Percentiles rank a stretch among this genome's conserved stretches.
These are phyloP conservation scores for Pelagia noctiluca DNA, from an alignment of 30 jellyfish, hydroid and myxozoan genomes.

Conservation along the genomic window DNA sequence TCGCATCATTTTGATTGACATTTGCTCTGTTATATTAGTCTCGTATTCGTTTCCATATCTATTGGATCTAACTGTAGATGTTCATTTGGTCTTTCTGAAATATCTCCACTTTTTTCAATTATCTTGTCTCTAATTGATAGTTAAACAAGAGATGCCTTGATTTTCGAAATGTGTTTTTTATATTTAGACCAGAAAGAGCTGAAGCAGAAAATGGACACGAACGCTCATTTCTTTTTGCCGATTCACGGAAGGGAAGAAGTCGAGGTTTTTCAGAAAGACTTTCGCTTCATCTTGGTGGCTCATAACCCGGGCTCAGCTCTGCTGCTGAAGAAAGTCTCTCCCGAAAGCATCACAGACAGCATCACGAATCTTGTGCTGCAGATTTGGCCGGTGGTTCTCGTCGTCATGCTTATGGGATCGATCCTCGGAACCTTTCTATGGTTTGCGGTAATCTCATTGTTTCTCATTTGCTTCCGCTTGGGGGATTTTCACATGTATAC, in stretches of 20 bases:
- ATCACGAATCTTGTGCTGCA: constrained; percentile 28
- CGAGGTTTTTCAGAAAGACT: constrained; percentile 45
- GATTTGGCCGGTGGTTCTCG: constrained; percentile 78
- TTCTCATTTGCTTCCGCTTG: too few species aligned
- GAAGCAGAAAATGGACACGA: constrained; percentile 31
- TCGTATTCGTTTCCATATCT: too few species aligned
- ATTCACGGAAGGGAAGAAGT: constrained; percentile 42
- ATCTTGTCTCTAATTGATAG: too few species aligned
- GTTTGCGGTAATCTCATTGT: constrained; percentile 67
- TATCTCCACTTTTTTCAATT: too few species aligned
- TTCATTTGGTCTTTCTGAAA: too few species aligned
- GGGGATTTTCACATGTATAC: too few species aligned
- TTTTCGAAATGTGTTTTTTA: too few species aligned
- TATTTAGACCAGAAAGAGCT: constrained; percentile 57
- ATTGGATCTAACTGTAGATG: too few species aligned
- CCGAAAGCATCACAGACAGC: constrained; percentile 32
- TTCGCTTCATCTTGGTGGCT: constrained; percentile 48
- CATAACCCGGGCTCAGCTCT: constrained; percentile 75
- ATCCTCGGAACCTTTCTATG: constrained; percentile 68
- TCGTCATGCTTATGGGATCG: constrained; percentile 66
- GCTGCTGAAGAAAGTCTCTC: constrained; percentile 37
- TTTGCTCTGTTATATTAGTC: too few species aligned
- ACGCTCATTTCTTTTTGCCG: constrained; percentile 77
- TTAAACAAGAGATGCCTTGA: too few species aligned
- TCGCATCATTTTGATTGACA: too few species aligned